Conservation (phyloP, 2,113 vertebrate species). For the Bothrops jararaca region DNA sequence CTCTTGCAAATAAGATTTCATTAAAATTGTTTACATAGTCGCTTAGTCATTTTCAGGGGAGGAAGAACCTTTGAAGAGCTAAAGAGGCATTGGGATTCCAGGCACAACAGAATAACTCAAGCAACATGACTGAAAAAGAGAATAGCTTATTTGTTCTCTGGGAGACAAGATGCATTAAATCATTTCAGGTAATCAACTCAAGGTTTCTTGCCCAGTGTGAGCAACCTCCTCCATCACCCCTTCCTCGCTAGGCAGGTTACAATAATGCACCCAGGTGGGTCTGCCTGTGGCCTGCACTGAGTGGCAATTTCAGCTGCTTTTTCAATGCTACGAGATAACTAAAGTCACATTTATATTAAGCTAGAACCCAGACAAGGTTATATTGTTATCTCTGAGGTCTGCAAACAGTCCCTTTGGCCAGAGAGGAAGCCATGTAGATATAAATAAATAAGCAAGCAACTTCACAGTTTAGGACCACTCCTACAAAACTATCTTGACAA, state of each 20-base stretch:
- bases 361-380: background rate
- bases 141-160: background rate
- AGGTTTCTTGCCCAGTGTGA: background rate
- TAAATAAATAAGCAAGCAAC: background rate
- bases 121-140: background rate
- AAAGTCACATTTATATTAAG: background rate
- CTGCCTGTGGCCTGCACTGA: background rate
- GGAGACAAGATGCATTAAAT: background rate
- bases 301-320: background rate
- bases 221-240: background rate
- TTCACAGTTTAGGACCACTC: background rate
- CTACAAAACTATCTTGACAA: background rate
- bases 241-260: background rate
- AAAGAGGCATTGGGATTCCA: background rate
- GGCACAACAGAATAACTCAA: background rate
- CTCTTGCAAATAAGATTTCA: conserved; percentile 13
- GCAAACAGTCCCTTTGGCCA: background rate
- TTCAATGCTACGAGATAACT: background rate
- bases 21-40: background rate
- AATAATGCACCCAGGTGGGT: background rate
- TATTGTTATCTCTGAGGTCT: background rate
- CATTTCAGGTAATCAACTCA: background rate
- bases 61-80: background rate
- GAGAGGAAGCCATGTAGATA: background rate
- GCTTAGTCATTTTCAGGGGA: background rate